Base-by-base conservation (phyloP, 2,888 invertebrate species). In the Cheilosia vernalis region DNA sequence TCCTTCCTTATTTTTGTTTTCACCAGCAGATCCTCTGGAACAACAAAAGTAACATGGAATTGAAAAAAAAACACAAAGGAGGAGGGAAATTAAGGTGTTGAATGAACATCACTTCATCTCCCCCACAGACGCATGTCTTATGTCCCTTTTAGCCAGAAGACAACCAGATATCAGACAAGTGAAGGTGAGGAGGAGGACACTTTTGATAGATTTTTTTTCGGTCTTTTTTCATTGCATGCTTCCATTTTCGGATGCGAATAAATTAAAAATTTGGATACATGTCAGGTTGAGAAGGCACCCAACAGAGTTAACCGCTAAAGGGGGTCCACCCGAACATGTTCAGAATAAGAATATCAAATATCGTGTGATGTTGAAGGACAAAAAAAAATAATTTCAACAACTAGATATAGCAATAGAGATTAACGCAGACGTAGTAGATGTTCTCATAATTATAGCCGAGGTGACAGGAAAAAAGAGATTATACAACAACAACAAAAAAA, bases 21-120 rank as follows among this genome's bases (percentile, higher is more conserved):
- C 9, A 40, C 9, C 56, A 17, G 19, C 67, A 42, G 42, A 51
- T 72, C 51, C 44, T 44, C 44, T 60, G 21, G 30, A 69, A 69
- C 72, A 77, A 53, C 44, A 63, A 67, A 61, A 63, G 30, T 67
- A 64, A 51, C 51, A 58, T 49, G 37, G 69, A 74, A 56, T 73
- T 37, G 58, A 70, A 67, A 13, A 73, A 19, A 77, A 72, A 84
- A 60, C 56, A 55, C 15, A 74, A 84, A 74, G 27, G 67, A 64
- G 74, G 64, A 66, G 53, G 72, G 70, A 85, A 69, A 81, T 76
- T 72, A 81, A 85, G 80, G 85, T 85, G 85, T 85, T 85, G 85
- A 85, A 85, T 85, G 85, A 85, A 85, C 85, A 85, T 85, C 85
- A 81, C 70, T 80, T 70, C 69, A 85, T 84, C 85, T 85, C 81